Evolutionary conservation across 1,140 invertebrate genomes (phyloP).

Genomic region (Sitobion miscanthi): DNA sequence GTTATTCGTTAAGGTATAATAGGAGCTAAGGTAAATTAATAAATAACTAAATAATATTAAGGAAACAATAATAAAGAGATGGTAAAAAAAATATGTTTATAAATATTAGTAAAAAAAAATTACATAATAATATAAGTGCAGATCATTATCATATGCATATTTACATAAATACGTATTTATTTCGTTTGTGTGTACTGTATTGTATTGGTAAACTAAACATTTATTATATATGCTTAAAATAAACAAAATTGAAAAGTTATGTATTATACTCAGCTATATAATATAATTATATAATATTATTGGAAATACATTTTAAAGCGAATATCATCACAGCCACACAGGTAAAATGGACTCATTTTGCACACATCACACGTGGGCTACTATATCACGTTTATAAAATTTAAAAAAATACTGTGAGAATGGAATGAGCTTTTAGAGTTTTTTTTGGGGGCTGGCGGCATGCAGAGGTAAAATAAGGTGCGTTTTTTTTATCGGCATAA

Average conservation of each 20-base stretch:
- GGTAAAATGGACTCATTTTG: neutral
- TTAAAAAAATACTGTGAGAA: neutral
- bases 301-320: neutral
- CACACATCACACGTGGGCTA: neutral
- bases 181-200: too few species aligned
- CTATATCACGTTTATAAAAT: neutral
- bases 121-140: too few species aligned
- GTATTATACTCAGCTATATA: neutral
- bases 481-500: neutral
- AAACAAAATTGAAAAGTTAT: neutral
- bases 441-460: neutral
- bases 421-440: neutral
- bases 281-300: neutral
- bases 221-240: neutral
- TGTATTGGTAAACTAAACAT: neutral
- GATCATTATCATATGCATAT: too few species aligned
- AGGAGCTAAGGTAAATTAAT: too few species aligned
- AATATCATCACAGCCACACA: neutral
- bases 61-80: too few species aligned
- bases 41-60: too few species aligned
- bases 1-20: neutral
- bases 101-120: too few species aligned
- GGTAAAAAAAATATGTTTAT: too few species aligned
- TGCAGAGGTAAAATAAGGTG: neutral
- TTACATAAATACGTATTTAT: too few species aligned